Evolutionary conservation across 2,113 vertebrate species (phyloP).

Genomic region (Bubo blakistoni): DNA sequence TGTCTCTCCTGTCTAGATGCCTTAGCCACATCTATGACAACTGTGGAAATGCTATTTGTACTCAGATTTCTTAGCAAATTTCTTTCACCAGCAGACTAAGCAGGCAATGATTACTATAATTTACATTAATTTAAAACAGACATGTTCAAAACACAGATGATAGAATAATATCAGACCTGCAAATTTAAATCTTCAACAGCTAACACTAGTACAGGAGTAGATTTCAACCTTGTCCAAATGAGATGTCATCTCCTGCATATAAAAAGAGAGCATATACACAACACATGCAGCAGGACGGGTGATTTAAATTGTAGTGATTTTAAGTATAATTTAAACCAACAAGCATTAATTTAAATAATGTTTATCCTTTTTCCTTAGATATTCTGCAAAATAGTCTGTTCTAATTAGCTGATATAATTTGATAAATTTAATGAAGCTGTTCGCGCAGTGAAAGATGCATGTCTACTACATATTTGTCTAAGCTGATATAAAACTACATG

Average conservation of each 20-base stretch:
- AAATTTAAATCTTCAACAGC: background rate
- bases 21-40: background rate
- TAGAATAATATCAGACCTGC: background rate
- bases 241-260: background rate
- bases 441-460: background rate
- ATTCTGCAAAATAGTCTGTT: background rate
- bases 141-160: background rate
- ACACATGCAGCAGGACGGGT: background rate
- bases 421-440: background rate
- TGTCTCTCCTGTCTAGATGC: background rate
- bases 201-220: background rate
- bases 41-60: background rate
- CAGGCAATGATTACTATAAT: background rate
- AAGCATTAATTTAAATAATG: background rate
- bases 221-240: background rate
- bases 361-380: background rate
- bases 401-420: constrained; percentile 14
- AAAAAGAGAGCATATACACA: background rate
- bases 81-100: background rate
- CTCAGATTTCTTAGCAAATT: background rate
- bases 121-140: background rate
- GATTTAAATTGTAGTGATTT: background rate
- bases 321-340: background rate
- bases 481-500: background rate
- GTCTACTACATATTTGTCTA: background rate